Evolutionary conservation across 2,797 vertebrate species (phyloP), one percentile per base, ranked within the genome.

Genomic region (Sebastes glaucus): DNA sequence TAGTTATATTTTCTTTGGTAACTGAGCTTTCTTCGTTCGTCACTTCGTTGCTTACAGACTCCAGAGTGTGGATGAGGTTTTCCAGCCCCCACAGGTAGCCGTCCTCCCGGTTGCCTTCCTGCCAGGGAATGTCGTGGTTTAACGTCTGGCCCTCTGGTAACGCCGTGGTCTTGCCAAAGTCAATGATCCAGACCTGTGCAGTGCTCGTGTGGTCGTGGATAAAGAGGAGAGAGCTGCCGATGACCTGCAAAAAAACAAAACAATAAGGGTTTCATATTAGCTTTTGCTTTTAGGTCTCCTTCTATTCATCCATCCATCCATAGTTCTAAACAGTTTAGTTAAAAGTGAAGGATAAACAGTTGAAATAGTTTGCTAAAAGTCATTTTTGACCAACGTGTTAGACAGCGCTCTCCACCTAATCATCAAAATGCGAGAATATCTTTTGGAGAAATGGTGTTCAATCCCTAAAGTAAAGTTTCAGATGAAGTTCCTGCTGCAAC

Each of bases 211-310:
- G 96, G 91, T 99, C 97, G 0, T 99, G 99, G 87, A 99, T 97
- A 84, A 99, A 99, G 89, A 99, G 97, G 84, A 99, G 96, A 4
- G 99, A 99, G 94, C 98, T 99, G 90, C 99, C 99, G n/a, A 99
- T 98, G 20, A 99, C 97, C 99, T 99, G 81, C n/a, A 77, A 23
- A 78, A 65, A 80, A 4, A 52, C 0, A 3, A 46, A 49, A 33
- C 11, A 38, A 32, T 55, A 74, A 77, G 8, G 55, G 5, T 42
- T 56, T 55, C 23, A 30, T n/a, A 52, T 78, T 63, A 76, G 16
- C 11, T 13, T 78, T 30, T 55, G 8, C 14, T 33, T 42, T 42
- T 46, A 46, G 14, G 42, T 63, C 69, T 62, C 3, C 27, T 63
- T 42, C 13, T 42, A 42, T 16, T 42, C 4, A 77, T 63, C 4